Percentiles rank a stretch among this genome's conserved stretches.
phyloP scores from a whole-genome alignment of 2,797 vertebrate genomes.

The Macroramphosus scolopax region DNA sequence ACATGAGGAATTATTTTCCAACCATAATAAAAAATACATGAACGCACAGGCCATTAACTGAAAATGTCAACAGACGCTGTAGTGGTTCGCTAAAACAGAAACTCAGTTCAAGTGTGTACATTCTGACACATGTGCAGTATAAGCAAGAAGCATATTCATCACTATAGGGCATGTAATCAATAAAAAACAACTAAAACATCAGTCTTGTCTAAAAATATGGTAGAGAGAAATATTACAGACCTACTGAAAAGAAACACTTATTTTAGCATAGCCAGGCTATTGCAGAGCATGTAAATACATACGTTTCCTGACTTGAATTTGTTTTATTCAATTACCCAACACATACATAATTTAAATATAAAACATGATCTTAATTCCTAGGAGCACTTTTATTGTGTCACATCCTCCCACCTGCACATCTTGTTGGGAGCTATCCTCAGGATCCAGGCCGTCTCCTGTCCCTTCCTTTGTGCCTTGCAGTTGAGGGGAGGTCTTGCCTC shows the following conservation, averaged over 20 bases:
- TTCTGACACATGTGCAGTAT: background rate
- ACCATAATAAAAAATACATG: too few species aligned
- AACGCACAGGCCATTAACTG: too few species aligned
- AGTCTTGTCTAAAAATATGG: background rate
- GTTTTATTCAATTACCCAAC: background rate
- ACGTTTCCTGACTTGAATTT: background rate
- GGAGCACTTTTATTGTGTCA: background rate
- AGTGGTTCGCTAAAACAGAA: too few species aligned
- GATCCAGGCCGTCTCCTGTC: conserved; percentile 80
- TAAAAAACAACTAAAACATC: background rate
- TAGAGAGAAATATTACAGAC: background rate
- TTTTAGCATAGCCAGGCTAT: background rate
- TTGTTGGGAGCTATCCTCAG: conserved; percentile 83
- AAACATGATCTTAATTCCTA: background rate
- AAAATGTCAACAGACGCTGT: too few species aligned
- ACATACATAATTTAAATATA: background rate
- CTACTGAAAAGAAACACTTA: background rate
- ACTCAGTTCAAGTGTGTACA: too few species aligned
- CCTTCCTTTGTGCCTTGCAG: conserved; percentile 86
- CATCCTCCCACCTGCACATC: conserved; percentile 85
- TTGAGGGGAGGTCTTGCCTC: conserved; percentile 85
- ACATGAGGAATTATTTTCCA: background rate
- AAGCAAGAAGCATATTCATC: background rate
- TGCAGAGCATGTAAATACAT: background rate
- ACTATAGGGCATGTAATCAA: background rate